phyloP scores from a whole-genome alignment of 2,888 invertebrate species.

The Aradus depressus region DNA sequence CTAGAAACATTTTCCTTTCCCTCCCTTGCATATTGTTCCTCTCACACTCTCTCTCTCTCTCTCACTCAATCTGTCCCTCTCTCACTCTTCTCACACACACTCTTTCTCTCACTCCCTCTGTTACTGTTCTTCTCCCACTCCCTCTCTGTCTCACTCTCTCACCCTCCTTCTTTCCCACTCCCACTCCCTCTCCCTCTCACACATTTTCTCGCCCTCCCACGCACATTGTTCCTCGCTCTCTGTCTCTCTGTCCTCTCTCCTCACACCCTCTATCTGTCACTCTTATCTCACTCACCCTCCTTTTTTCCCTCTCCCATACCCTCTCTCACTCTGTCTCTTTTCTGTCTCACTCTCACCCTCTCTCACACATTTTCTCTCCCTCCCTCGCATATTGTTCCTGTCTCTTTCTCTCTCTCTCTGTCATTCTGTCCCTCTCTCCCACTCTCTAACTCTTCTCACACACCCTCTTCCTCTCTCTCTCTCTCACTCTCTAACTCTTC shows the following conservation, averaged over 20 bases:
- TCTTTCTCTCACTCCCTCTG: not conserved
- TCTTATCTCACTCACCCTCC: slow-evolving; percentile 12
- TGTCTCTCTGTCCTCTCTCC: slow-evolving; percentile 5
- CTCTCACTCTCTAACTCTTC: too few relatives aligned
- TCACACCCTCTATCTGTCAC: slow-evolving; percentile 3
- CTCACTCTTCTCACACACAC: not conserved
- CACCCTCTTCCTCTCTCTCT: not conserved
- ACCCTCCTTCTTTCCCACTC: not conserved
- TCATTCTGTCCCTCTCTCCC: slow-evolving; percentile 12
- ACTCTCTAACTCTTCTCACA: not conserved
- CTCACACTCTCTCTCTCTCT: slow-evolving; percentile 9
- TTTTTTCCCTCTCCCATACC: slow-evolving; percentile 5
- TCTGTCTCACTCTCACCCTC: not conserved
- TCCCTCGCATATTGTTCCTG: slow-evolving; percentile 3
- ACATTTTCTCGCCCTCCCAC: not conserved
- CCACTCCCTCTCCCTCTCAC: not conserved
- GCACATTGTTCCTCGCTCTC: slow-evolving; percentile 4
- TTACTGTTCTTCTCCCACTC: too few relatives aligned
- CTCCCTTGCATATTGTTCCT: too few relatives aligned
- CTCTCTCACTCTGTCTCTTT: slow-evolving; percentile 4
- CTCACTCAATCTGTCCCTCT: slow-evolving; percentile 2
- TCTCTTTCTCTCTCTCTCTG: slow-evolving; percentile 12
- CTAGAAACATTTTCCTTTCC: not conserved
- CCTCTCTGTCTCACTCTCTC: not conserved
- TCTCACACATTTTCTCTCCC: slow-evolving; percentile 6